Evolutionary conservation across 64 coral and sea anemone species (phyloP).

Genomic region (Actinia tenebrosa): DNA sequence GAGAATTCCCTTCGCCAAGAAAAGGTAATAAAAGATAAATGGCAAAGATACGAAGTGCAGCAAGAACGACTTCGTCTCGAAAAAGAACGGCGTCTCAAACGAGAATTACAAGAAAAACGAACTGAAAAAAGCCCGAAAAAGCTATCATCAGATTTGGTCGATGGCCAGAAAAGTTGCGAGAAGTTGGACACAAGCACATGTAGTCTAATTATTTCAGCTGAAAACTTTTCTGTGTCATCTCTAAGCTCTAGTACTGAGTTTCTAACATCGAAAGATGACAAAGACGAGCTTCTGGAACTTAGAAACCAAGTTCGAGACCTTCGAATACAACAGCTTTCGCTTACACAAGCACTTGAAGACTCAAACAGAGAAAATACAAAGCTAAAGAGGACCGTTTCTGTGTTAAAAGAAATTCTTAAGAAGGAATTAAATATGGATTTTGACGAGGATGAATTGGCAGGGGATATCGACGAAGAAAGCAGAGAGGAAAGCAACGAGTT

Average conservation of each 20-base stretch:
- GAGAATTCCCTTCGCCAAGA: slow-evolving; percentile 75
- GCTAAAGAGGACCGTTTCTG: slow-evolving; percentile 58
- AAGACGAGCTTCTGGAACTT: slow-evolving; percentile 25
- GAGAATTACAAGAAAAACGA: slow-evolving; percentile 25
- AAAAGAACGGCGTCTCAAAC: slow-evolving; percentile 29
- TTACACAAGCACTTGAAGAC: slow-evolving; percentile 84
- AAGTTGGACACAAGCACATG: slow-evolving; percentile 29
- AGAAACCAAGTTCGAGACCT: slow-evolving; percentile 68
- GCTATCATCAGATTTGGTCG: neutral
- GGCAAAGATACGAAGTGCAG: slow-evolving; percentile 59
- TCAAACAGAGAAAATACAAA: slow-evolving; percentile 87
- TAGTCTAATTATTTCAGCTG: slow-evolving; percentile 84
- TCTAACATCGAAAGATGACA: slow-evolving; percentile 52
- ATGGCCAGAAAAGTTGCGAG: slow-evolving; percentile 16
- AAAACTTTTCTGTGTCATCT: slow-evolving; percentile 87
- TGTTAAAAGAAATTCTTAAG: slow-evolving; percentile 53
- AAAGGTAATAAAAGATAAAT: slow-evolving; percentile 81
- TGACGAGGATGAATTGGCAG: slow-evolving; percentile 15
- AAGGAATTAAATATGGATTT: slow-evolving; percentile 49
- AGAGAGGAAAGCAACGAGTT: neutral
- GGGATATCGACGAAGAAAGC: neutral
- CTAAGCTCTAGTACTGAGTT: slow-evolving; percentile 58
- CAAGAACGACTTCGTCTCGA: slow-evolving; percentile 38
- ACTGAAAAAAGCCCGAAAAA: neutral
- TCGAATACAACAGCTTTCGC: slow-evolving; percentile 84